A percentile compares a stretch with the other conserved stretches of the same genome.
These are phyloP conservation scores for Diprion similis DNA, from an alignment of 1,140 invertebrate genomes.

Conservation along the genomic window DNA sequence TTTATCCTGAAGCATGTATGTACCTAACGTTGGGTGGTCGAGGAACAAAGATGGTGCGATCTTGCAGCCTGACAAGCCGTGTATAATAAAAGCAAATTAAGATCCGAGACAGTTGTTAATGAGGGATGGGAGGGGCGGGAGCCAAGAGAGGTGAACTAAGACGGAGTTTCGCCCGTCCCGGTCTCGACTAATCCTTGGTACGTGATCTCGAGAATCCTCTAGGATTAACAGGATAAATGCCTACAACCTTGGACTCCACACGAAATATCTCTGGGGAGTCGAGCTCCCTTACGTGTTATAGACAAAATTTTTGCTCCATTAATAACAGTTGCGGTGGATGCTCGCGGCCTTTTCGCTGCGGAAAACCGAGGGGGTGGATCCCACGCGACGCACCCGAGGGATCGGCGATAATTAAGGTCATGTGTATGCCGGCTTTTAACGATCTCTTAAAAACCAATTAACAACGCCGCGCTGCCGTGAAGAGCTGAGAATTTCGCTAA, in stretches of 20 bases:
- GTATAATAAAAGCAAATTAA: constrained; percentile 1
- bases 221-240: constrained; percentile 25
- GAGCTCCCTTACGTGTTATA: not conserved
- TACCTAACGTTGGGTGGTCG: not conserved
- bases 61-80: not conserved
- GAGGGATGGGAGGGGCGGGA: not conserved
- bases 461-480: no score
- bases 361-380: not conserved
- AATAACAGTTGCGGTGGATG: not conserved
- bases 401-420: not conserved
- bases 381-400: not conserved
- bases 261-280: constrained; percentile 1
- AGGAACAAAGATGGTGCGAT: not conserved
- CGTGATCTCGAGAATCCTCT: constrained; percentile 21
- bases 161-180: constrained; percentile 4
- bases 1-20: not conserved
- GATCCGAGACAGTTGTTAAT: constrained; percentile 9
- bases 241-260: constrained; percentile 14
- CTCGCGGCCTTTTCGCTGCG: not conserved
- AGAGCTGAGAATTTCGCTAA: no score
- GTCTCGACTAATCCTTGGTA: constrained; percentile 22
- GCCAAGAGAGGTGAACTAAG: not conserved
- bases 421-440: not conserved
- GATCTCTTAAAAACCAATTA: not conserved
- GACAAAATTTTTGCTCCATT: not conserved